phyloP scores from a whole-genome alignment of 2,888 invertebrate species.

The Hirtodrosophila duncani region DNA sequence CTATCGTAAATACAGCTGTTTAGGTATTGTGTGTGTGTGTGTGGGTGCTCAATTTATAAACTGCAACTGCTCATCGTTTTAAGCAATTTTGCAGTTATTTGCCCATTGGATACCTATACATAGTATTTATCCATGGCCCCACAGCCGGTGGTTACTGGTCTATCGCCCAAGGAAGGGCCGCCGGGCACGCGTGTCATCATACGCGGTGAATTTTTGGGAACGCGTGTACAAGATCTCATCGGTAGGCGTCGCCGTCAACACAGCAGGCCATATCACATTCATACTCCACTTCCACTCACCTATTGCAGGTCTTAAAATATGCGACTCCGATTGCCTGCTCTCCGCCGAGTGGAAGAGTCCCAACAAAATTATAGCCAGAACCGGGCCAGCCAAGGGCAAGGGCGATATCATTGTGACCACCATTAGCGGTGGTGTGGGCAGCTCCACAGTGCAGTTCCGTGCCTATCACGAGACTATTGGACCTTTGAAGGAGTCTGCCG shows the following conservation, averaged over 20 bases:
- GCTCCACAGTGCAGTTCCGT: conserved; percentile 78
- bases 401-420: conserved; percentile 96
- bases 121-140: conserved; percentile 81
- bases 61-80: no score
- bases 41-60: no score
- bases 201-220: conserved; percentile 96
- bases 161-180: conserved; percentile 98
- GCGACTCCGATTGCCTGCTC: conserved; percentile 95
- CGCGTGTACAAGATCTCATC: conserved; percentile 89
- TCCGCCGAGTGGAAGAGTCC: conserved; percentile 99
- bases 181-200: conserved; percentile 97
- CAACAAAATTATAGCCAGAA: conserved; percentile 97
- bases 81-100: neutral
- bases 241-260: conserved; percentile 80
- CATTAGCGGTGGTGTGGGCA: conserved; percentile 81
- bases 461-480: conserved; percentile 93
- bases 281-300: neutral
- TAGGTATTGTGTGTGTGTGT: no score
- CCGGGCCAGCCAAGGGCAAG: conserved; percentile 93
- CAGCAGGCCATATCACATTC: no score
- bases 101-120: no score
- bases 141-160: conserved; percentile 94
- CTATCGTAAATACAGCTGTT: no score
- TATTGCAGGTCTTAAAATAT: conserved; percentile 90
- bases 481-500: conserved; percentile 97